Evolutionary conservation across 2,113 vertebrate genomes (phyloP), one percentile per base, ranked within the genome.

Genomic region (Sprattus sprattus): DNA sequence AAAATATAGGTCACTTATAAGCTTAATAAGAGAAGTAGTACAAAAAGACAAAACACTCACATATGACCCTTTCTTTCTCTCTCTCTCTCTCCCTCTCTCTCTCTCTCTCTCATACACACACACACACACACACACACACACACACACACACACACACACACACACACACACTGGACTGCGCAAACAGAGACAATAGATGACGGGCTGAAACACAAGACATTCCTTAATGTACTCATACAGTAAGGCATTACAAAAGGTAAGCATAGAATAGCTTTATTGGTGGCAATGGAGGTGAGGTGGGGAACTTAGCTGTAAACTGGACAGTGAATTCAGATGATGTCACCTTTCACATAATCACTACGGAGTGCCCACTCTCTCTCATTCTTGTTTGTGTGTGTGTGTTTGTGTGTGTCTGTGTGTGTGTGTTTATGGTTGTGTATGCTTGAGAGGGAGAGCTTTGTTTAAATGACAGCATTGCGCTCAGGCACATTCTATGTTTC

Each of bases 401-500:
- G 18, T 83, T 50, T 54, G 28, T 54, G 50, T 75, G 45, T 15
- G n/a, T 47, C 64, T 46, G 60, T 47, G 64, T 84, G 83, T 50
- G 25, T 82, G 49, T 82, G 81, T 82, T 46, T 32, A 47, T 81
- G 71, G n/a, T 54, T 82, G 85, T 28, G 81, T 67, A 60, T 71
- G 64, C 13, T 71, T 71, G 10, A 28, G 82, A 52, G 20, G 15
- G 47, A 50, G 39, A 81, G 80, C 32, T 90, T 80, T 89, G 82
- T 88, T 45, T 13, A n/a, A 85, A 82, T 83, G 84, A 82, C 50
- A 87, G 87, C 28, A 81, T 81, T 81, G 52, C 54, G 82, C 50
- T 83, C 81, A 83, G 87, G 47, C 86, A 78, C 88, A 67, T 78
- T 64, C 50, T 67, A 78, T 81, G 83, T 89, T 89, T 91, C 82